Evolutionary conservation across 2,113 vertebrate genomes (phyloP).

Genomic region (Bubo scandiacus): DNA sequence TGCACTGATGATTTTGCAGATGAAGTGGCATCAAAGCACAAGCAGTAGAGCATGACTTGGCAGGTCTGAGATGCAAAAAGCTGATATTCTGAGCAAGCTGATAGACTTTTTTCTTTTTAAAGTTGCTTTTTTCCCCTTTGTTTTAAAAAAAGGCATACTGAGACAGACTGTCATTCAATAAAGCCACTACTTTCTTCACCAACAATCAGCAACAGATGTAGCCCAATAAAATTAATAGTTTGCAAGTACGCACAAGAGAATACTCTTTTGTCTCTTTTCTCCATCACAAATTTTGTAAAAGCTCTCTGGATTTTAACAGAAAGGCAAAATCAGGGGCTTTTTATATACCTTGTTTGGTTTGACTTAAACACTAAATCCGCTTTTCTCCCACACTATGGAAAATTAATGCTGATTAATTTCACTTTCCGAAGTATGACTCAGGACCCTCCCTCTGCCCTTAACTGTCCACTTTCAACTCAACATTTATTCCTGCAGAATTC

Average conservation of each 20-base stretch:
- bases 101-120: background rate
- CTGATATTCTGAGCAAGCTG: background rate
- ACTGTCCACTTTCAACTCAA: conserved; percentile 12
- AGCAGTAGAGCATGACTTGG: background rate
- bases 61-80: background rate
- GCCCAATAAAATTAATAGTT: conserved; percentile 70
- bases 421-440: background rate
- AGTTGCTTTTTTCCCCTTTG: background rate
- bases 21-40: background rate
- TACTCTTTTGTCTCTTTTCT: conserved; percentile 57
- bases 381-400: background rate
- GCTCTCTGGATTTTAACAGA: conserved; percentile 48
- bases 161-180: conserved; percentile 42
- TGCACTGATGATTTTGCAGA: background rate
- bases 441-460: background rate
- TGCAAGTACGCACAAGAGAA: conserved; percentile 58
- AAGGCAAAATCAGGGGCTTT: conserved; percentile 33
- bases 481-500: background rate
- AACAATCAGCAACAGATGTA: conserved; percentile 69
- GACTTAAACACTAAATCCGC: background rate
- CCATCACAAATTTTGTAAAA: conserved; percentile 61
- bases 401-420: conserved; percentile 1
- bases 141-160: conserved; percentile 14
- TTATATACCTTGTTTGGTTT: background rate
- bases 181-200: conserved; percentile 59